Evolutionary conservation across 1,140 invertebrate genomes (phyloP).

Genomic region (Metaphire vulgaris): DNA sequence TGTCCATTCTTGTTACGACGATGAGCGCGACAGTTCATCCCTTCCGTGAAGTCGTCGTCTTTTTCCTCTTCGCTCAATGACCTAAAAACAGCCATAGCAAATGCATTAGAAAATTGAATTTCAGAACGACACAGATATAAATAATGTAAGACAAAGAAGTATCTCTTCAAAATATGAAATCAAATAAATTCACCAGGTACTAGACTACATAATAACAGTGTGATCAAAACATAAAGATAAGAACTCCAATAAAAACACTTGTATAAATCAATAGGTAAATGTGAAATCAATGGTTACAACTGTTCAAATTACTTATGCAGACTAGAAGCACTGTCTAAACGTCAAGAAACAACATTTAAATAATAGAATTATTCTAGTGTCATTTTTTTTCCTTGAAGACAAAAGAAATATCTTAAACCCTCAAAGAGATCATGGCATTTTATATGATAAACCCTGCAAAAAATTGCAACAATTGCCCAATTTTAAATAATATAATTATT

Average conservation of each 20-base stretch:
- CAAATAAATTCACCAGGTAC: neutral
- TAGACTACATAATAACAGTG: neutral
- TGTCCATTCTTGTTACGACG: neutral
- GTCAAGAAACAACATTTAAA: too few relatives aligned
- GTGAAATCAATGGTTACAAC: too few relatives aligned
- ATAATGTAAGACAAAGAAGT: neutral
- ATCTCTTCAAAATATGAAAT: neutral
- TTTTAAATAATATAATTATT: too few relatives aligned
- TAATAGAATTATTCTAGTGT: too few relatives aligned
- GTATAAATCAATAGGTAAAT: too few relatives aligned
- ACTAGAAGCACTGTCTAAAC: too few relatives aligned
- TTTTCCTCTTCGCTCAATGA: neutral
- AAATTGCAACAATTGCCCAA: too few relatives aligned
- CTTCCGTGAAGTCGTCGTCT: neutral
- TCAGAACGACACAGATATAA: neutral
- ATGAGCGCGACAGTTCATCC: neutral
- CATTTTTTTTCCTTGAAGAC: too few relatives aligned
- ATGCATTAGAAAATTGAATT: neutral
- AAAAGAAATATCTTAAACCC: too few relatives aligned
- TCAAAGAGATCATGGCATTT: too few relatives aligned
- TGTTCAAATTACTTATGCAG: too few relatives aligned
- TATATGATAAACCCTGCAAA: too few relatives aligned
- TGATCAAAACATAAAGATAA: neutral
- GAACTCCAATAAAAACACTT: neutral
- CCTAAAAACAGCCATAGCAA: neutral